Base-by-base conservation (phyloP, 2,113 vertebrate genomes). In the Chamaea fasciata region DNA sequence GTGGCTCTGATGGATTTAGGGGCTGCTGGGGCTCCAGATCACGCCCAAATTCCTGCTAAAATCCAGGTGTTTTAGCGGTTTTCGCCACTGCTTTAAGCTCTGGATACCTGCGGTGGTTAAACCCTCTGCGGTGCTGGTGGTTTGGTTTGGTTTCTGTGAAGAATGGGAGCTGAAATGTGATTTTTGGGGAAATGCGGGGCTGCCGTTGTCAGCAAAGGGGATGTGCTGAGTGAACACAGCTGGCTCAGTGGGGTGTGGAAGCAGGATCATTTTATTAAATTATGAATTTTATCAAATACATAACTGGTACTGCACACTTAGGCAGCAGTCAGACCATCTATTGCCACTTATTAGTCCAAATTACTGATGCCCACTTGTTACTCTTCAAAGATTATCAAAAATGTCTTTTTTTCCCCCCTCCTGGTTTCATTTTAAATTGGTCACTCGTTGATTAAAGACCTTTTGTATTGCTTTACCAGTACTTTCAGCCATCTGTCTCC, bases 321-420 rank as follows among this genome's bases (percentile, higher is more conserved):
- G 31, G 52, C 0, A 2, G 69, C 42, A 46, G 5, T 41, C 8
- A 35, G n/a, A 49, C 9, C 35, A 35, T 57, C 22, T 21, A 0
- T 24, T 71, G 46, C 28, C 49, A 28, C 3, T 68, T 31, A 13
- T 13, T 75, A 69, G 82, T 33, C 39, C 44, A 37, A 71, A 6
- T 83, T 5, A 6, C 6, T n/a, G 5, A 52, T 42, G 31, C 2
- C 4, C 3, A 2, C 35, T 76, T 82, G 4, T 19, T 60, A 18
- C 15, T 62, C 28, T 49, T 31, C 22, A 28, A 79, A 69, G 8
- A 26, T 31, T 42, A 35, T 50, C 0, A 62, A 24, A 70, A 82
- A 41, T 21, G 1, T 11, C 2, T 26, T 52, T 2, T 49, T n/a
- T 3, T 2, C 2, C 1, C 16, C 7, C 35, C 13, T 78, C 3